A percentile compares a stretch with the other conserved stretches of the same genome.
These are phyloP conservation scores for Caenorhabditis sp. DNA, from an alignment of 2,888 invertebrate genomes.

Conservation along the genomic window DNA sequence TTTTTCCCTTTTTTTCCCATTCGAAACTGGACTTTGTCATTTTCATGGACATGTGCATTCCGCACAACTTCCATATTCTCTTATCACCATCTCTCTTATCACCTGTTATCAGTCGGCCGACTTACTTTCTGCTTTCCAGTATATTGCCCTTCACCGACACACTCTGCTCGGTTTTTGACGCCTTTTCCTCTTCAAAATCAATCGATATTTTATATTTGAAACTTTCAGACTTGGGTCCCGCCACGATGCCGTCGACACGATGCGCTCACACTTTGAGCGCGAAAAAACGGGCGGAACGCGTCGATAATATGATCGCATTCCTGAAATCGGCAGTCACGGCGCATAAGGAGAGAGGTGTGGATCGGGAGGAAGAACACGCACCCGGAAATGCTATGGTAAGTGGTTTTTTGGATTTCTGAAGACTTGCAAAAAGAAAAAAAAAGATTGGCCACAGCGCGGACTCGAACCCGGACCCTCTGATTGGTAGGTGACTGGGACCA, in stretches of 20 bases:
- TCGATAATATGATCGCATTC: slow-evolving; percentile 75
- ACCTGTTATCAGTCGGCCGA: slow-evolving; percentile 5
- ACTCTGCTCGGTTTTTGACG: too few species aligned
- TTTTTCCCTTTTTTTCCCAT: too few species aligned
- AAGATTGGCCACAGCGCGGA: too few species aligned
- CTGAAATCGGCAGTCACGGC: slow-evolving; percentile 72
- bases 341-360: slow-evolving; percentile 37
- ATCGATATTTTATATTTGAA: too few species aligned
- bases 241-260: slow-evolving; percentile 76
- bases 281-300: slow-evolving; percentile 75
- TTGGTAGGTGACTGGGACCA: too few species aligned
- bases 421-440: background rate
- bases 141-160: slow-evolving; percentile 8
- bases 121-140: slow-evolving; percentile 17
- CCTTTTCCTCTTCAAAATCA: too few species aligned
- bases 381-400: slow-evolving; percentile 52
- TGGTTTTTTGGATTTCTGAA: background rate
- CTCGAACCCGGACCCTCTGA: too few species aligned
- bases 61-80: slow-evolving; percentile 4
- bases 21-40: slow-evolving; percentile 53
- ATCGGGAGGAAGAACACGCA: slow-evolving; percentile 29
- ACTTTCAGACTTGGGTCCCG: slow-evolving; percentile 47
- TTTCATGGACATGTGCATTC: slow-evolving; percentile 50
- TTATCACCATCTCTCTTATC: background rate
- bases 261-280: slow-evolving; percentile 77